Percentiles rank a stretch among this genome's conserved stretches.
These are phyloP conservation scores for Eleginops maclovinus DNA, from an alignment of 2,113 vertebrate genomes.

Conservation along the genomic window DNA sequence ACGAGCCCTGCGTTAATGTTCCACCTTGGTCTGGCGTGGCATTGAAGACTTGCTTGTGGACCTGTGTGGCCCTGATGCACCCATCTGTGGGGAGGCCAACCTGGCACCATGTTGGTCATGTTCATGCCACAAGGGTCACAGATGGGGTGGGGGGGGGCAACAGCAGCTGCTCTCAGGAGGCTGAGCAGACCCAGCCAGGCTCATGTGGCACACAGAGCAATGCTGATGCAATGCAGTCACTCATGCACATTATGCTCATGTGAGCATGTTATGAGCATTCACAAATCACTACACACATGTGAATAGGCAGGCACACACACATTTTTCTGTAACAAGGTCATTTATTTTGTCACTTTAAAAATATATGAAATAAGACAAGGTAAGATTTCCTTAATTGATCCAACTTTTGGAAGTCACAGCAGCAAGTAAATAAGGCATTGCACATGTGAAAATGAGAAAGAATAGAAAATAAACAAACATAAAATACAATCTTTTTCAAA, in stretches of 20 bases:
- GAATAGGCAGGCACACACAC: not conserved
- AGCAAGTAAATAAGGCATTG: too few species aligned
- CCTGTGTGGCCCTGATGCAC: constrained; percentile 8
- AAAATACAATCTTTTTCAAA: too few species aligned
- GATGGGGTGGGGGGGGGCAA: not conserved
- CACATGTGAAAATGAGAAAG: too few species aligned
- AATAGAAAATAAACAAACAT: too few species aligned
- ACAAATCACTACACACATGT: constrained; percentile 24
- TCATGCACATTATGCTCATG: constrained; percentile 36
- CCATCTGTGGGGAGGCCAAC: constrained; percentile 40
- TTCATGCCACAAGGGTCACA: constrained; percentile 31
- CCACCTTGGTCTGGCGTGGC: not conserved
- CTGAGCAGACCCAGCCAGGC: not conserved
- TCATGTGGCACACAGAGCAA: constrained; percentile 9
- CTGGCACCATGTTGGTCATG: constrained; percentile 23
- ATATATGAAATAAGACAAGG: too few species aligned
- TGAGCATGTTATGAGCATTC: constrained; percentile 5
- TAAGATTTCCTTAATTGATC: too few species aligned
- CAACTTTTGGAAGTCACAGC: too few species aligned
- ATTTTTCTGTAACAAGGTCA: not conserved
- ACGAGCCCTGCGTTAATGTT: not conserved
- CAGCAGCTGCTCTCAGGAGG: constrained; percentile 37
- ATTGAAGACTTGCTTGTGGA: not conserved
- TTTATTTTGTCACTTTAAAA: not conserved
- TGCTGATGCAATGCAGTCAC: constrained; percentile 9